Evolutionary conservation across 1,140 invertebrate genomes (phyloP).

Genomic region (Vanessa tameamea): DNA sequence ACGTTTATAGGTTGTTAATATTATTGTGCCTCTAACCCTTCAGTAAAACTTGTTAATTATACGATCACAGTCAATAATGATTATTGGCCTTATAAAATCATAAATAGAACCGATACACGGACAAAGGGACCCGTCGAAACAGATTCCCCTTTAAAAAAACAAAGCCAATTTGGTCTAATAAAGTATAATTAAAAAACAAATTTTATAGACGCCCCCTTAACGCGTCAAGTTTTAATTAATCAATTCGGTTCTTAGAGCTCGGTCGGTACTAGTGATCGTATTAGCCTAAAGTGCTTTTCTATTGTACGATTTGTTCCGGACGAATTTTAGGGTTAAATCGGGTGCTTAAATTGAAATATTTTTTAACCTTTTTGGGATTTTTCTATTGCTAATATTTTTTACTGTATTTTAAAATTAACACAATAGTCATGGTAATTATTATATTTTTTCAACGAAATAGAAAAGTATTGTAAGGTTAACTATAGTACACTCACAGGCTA

Average conservation of each 20-base stretch:
- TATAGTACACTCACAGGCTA: too few species aligned
- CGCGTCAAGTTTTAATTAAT: constrained; percentile 72
- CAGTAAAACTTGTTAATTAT: constrained; percentile 69
- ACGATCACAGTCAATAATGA: constrained; percentile 74
- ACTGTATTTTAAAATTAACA: not conserved
- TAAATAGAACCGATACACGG: constrained; percentile 69
- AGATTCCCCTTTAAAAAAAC: constrained; percentile 64
- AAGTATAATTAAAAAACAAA: constrained; percentile 77
- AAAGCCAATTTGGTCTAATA: constrained; percentile 75
- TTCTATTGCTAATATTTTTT: constrained; percentile 14
- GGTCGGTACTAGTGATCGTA: constrained; percentile 54
- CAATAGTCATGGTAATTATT: too few species aligned
- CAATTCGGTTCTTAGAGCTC: constrained; percentile 59
- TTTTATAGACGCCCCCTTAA: constrained; percentile 71
- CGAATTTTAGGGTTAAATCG: constrained; percentile 54
- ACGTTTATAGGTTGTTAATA: constrained; percentile 44
- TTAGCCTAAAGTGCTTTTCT: constrained; percentile 50
- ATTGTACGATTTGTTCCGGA: constrained; percentile 68
- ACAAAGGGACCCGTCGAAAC: constrained; percentile 65
- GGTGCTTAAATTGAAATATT: constrained; percentile 39
- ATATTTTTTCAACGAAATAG: too few species aligned
- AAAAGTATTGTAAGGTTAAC: too few species aligned
- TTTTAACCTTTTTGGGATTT: constrained; percentile 6
- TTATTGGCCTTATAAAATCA: constrained; percentile 78
- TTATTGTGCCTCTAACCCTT: constrained; percentile 41